These are phyloP conservation scores for Paraplagusia blochii DNA, from an alignment of 2,113 vertebrate species.

Conservation along the genomic window DNA sequence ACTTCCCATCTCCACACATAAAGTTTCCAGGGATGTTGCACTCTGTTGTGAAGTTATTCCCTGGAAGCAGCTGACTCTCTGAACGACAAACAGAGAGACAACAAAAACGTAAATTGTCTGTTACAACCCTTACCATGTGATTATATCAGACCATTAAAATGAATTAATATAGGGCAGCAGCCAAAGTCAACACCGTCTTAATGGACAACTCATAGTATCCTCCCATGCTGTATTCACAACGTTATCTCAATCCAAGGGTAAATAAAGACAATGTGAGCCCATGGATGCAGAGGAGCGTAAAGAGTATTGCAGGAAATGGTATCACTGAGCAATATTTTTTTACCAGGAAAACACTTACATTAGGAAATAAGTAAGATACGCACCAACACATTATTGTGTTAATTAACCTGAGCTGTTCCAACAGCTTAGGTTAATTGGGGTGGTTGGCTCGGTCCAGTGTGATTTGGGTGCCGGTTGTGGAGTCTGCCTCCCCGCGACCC, in stretches of 20 bases:
- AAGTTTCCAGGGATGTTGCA: slow-evolving; percentile 97
- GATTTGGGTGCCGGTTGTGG: too few species aligned
- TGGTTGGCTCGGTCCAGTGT: too few species aligned
- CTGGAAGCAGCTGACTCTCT: slow-evolving; percentile 93
- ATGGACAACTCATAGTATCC: slow-evolving; percentile 17
- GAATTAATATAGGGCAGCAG: slow-evolving; percentile 12
- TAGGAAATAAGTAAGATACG: slow-evolving; percentile 4
- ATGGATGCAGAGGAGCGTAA: slow-evolving; percentile 41
- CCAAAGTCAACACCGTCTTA: slow-evolving; percentile 27
- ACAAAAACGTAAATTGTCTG: neutral
- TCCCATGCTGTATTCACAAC: slow-evolving; percentile 25
- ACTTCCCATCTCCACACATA: slow-evolving; percentile 92
- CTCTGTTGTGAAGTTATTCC: slow-evolving; percentile 93
- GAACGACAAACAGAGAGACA: slow-evolving; percentile 24
- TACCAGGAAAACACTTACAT: too few species aligned
- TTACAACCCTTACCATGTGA: slow-evolving; percentile 22
- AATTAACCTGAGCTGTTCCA: too few species aligned
- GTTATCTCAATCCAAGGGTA: slow-evolving; percentile 16
- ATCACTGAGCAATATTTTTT: neutral
- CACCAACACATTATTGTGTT: slow-evolving; percentile 16
- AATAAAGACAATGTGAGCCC: slow-evolving; percentile 32
- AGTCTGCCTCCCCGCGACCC: too few species aligned
- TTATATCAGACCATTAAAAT: slow-evolving; percentile 13
- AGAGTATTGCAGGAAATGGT: neutral
- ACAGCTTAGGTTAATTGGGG: too few species aligned